Evolutionary conservation across 2,113 vertebrate genomes (phyloP).

Genomic region (Aptenodytes patagonicus): DNA sequence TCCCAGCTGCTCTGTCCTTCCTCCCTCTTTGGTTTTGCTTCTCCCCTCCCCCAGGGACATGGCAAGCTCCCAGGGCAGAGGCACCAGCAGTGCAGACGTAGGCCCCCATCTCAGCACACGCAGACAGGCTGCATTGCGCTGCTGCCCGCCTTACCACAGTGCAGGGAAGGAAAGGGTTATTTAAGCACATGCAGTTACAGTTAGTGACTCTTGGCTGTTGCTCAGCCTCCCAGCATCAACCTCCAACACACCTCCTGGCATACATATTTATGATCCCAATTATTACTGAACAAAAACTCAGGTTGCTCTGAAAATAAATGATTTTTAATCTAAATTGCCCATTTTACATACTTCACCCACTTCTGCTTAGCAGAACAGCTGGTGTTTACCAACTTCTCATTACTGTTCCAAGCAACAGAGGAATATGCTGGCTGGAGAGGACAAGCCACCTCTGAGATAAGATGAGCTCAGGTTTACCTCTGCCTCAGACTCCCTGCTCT

Average conservation of each 20-base stretch:
- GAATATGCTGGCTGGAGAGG: not conserved
- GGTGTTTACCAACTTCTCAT: conserved; percentile 41
- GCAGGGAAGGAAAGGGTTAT: not conserved
- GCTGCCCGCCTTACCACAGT: not conserved
- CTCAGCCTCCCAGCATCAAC: not conserved
- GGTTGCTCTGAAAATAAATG: conserved; percentile 30
- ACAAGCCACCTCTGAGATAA: not conserved
- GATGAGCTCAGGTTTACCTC: not conserved
- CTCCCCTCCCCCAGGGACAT: not conserved
- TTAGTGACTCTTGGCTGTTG: not conserved
- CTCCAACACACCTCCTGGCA: not conserved
- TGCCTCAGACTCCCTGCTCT: not conserved
- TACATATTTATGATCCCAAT: conserved; percentile 43
- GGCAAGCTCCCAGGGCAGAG: not conserved
- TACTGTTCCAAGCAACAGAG: not conserved
- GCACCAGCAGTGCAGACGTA: not conserved
- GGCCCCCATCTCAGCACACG: not conserved
- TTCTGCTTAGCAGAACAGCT: conserved; percentile 49
- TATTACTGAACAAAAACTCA: not conserved
- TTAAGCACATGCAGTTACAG: not conserved
- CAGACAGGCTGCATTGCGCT: not conserved
- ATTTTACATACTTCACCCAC: conserved; percentile 1
- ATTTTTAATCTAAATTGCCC: conserved; percentile 42
- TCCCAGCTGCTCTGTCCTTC: not conserved
- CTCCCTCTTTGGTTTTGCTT: not conserved